These are phyloP conservation scores for Neoitamus cyanurus DNA, from an alignment of 2,888 invertebrate species.

Conservation along the genomic window DNA sequence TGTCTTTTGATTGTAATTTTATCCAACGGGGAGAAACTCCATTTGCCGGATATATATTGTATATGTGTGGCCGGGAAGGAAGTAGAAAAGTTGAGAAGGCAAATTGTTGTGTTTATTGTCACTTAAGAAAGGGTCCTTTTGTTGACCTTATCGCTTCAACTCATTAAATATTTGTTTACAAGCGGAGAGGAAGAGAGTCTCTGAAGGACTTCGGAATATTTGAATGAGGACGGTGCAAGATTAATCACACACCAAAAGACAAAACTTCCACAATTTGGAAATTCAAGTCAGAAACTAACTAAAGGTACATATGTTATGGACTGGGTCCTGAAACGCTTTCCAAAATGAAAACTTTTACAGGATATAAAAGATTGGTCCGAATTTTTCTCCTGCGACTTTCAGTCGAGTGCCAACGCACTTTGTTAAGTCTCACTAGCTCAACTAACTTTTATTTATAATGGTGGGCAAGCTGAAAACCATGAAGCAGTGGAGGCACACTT, in stretches of 20 bases:
- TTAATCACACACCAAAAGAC: background rate
- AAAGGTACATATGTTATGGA: background rate
- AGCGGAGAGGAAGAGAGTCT: background rate
- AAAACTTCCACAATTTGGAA: background rate
- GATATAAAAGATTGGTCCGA: too few relatives aligned
- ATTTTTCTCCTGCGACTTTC: too few relatives aligned
- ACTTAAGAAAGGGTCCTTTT: constrained; percentile 18
- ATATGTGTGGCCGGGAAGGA: background rate
- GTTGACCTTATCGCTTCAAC: background rate
- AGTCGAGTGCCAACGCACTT: too few relatives aligned
- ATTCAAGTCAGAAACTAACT: background rate
- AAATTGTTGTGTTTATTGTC: constrained; percentile 16
- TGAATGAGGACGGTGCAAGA: background rate
- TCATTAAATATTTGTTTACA: constrained; percentile 14
- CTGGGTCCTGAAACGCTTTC: too few relatives aligned
- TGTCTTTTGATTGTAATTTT: constrained; percentile 1
- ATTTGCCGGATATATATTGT: background rate
- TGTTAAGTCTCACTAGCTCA: too few relatives aligned
- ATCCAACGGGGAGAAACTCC: background rate
- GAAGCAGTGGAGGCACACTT: too few relatives aligned
- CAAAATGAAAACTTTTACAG: too few relatives aligned
- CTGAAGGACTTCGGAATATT: background rate
- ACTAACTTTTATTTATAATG: too few relatives aligned
- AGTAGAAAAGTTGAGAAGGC: constrained; percentile 2
- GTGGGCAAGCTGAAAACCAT: too few relatives aligned